Evolutionary conservation across 2,888 invertebrate genomes (phyloP).

Genomic region (Eristalis tenax): DNA sequence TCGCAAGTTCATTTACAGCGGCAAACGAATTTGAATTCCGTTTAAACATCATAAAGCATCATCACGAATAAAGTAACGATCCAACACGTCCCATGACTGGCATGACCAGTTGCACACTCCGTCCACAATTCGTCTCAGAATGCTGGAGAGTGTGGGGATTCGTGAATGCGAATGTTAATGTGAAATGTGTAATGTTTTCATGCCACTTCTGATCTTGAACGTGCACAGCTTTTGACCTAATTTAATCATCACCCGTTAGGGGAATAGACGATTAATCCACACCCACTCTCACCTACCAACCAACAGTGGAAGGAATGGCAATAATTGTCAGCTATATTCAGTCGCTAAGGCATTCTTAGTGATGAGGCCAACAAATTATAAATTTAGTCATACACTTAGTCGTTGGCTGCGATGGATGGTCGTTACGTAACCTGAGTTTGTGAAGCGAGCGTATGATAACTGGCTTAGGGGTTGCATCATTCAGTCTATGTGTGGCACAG

Average conservation of each 20-base stretch:
- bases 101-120: not conserved
- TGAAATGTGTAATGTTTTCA: not conserved
- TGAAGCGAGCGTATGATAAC: constrained; percentile 24
- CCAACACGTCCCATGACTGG: not conserved
- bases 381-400: constrained; percentile 42
- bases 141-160: not conserved
- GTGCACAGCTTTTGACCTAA: not conserved
- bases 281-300: not conserved
- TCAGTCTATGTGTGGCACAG: not conserved
- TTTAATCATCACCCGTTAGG: not conserved
- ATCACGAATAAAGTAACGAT: not conserved
- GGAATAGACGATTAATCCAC: not conserved
- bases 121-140: not conserved
- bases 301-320: constrained; percentile 14
- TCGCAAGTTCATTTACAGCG: not conserved
- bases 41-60: not conserved
- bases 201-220: not conserved
- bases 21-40: not conserved
- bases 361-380: constrained; percentile 23
- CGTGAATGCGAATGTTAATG: not conserved
- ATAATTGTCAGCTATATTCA: constrained; percentile 14
- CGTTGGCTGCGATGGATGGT: constrained; percentile 16
- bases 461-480: constrained; percentile 42
- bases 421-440: constrained; percentile 36
- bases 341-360: constrained; percentile 3